A percentile compares a stretch with the other conserved stretches of the same genome.
Conservation (phyloP, 2,888 invertebrate species). For the Trimorus sp. region DNA sequence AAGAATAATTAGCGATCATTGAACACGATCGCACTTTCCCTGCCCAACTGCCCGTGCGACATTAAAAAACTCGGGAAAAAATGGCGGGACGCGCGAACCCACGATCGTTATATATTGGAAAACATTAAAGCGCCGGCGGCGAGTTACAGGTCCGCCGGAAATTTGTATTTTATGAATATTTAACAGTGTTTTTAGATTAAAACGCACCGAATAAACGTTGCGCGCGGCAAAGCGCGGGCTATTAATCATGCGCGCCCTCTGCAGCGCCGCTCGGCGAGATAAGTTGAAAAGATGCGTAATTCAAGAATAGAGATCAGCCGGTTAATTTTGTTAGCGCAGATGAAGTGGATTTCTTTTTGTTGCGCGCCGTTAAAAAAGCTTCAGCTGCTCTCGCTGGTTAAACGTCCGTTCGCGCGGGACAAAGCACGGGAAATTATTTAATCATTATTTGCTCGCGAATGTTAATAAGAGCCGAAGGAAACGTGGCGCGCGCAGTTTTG, state of each 20-base stretch:
- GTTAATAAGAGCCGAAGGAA: slow-evolving; percentile 11
- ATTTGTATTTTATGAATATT: slow-evolving; percentile 49
- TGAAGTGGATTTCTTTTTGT: slow-evolving; percentile 24
- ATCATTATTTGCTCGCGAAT: slow-evolving; percentile 8
- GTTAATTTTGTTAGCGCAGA: slow-evolving; percentile 40
- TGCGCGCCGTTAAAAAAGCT: slow-evolving; percentile 12
- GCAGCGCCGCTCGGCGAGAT: background rate
- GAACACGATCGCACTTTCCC: slow-evolving; percentile 48
- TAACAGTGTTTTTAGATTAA: slow-evolving; percentile 37
- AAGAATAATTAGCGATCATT: slow-evolving; percentile 46
- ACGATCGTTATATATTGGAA: slow-evolving; percentile 50
- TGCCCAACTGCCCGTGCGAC: slow-evolving; percentile 26
- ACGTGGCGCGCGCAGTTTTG: background rate
- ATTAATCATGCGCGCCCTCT: slow-evolving; percentile 40
- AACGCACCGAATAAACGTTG: slow-evolving; percentile 43
- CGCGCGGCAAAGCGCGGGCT: slow-evolving; percentile 18
- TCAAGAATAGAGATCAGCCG: slow-evolving; percentile 39
- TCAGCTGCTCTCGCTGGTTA: background rate
- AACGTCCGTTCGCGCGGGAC: background rate
- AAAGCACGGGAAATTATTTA: slow-evolving; percentile 1
- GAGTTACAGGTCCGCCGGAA: slow-evolving; percentile 12
- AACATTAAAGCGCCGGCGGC: slow-evolving; percentile 29
- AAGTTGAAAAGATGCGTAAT: slow-evolving; percentile 35
- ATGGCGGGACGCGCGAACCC: slow-evolving; percentile 19
- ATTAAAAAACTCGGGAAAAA: slow-evolving; percentile 42